Evolutionary conservation across 2,888 invertebrate genomes (phyloP).

Genomic region (Yponomeuta sedellus): DNA sequence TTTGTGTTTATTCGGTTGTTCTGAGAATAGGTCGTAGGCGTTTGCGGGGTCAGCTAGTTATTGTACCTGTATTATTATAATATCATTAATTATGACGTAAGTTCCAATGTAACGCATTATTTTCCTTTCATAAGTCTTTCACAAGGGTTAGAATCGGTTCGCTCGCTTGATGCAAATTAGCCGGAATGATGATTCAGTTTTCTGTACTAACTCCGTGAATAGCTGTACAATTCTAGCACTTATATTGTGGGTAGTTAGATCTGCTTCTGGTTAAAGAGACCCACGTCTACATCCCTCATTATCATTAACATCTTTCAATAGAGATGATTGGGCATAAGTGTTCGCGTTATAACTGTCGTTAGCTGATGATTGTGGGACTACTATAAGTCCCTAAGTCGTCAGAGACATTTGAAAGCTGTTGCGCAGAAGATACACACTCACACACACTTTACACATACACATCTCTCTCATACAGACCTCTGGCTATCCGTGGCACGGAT

Average conservation of each 20-base stretch:
- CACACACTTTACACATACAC: too few relatives aligned
- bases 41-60: too few relatives aligned
- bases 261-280: neutral
- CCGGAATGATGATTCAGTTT: constrained; percentile 49
- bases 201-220: constrained; percentile 17
- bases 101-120: neutral
- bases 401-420: too few relatives aligned
- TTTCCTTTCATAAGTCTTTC: neutral
- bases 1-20: too few relatives aligned
- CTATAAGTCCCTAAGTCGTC: too few relatives aligned
- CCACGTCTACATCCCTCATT: constrained; percentile 12
- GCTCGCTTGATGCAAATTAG: constrained; percentile 48
- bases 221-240: neutral
- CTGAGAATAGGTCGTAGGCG: too few relatives aligned
- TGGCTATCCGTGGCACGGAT: too few relatives aligned
- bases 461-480: too few relatives aligned
- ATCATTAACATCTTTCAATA: constrained; percentile 15
- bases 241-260: neutral
- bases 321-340: constrained; percentile 17
- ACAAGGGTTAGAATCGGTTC: neutral
- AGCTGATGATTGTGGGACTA: neutral
- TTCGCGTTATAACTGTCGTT: constrained; percentile 8
- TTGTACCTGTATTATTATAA: neutral
- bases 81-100: neutral
- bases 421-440: too few relatives aligned